Evolutionary conservation across 2,797 vertebrate species (phyloP).

Genomic region (Odontamblyopus lacepedii): DNA sequence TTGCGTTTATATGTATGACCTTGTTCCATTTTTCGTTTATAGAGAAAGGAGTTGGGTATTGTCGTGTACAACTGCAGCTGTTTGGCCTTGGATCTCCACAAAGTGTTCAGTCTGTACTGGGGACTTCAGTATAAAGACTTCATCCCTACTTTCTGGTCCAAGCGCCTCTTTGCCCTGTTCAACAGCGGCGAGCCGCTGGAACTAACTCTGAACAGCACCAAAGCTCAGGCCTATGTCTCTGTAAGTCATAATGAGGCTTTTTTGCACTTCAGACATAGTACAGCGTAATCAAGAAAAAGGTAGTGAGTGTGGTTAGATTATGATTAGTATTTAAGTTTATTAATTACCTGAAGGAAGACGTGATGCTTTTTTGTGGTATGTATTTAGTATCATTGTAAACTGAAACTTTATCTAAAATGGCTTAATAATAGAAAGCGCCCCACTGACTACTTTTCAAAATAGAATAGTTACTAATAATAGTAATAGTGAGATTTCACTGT

Average conservation of each 20-base stretch:
- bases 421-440: no score
- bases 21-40: conserved; percentile 43
- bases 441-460: no score
- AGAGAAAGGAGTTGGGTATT: conserved; percentile 95
- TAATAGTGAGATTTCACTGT: no score
- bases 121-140: conserved; percentile 80
- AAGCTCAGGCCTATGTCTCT: conserved; percentile 88
- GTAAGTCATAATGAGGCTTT: conserved; percentile 75
- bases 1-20: not conserved
- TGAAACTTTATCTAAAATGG: no score
- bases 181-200: conserved; percentile 81
- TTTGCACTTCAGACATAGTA: no score
- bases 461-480: no score
- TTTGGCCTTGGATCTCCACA: conserved; percentile 91
- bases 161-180: conserved; percentile 88
- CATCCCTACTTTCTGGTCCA: conserved; percentile 87
- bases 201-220: conserved; percentile 83
- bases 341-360: no score
- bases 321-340: no score
- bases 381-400: not conserved
- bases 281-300: no score
- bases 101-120: conserved; percentile 81
- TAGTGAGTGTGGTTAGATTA: no score
- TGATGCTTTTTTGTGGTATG: no score
- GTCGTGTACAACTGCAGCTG: conserved; percentile 94